Evolutionary conservation across 1,140 invertebrate species (phyloP), one percentile per base, ranked within the genome.

Genomic region (Caerostris darwini): DNA sequence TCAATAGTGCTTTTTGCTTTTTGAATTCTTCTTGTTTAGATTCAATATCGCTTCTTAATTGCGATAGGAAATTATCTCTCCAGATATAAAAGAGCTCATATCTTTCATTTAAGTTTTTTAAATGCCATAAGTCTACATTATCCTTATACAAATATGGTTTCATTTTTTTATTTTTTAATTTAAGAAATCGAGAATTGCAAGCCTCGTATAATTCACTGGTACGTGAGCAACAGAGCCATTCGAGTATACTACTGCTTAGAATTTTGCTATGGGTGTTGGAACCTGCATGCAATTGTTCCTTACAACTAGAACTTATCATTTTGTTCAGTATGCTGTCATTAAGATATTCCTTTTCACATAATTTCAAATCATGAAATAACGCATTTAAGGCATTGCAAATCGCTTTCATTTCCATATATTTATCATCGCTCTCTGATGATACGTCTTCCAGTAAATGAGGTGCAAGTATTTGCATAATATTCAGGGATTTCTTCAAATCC

Each of bases 341-440:
- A 10, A 93, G 34, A 88, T 54, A 93, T 54, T 93, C 81, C 5
- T 77, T 7, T 54, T 93, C 19, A 82, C 92, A 93, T n/a, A 81
- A 19, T 19, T 54, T 3, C 7, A 57, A 50, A 93, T 3, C 7
- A 56, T 3, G 10, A 58, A 50, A 58, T 58, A 56, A 34, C 5
- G 71, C 7, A 87, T 93, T 86, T 56, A 93, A 54, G 34, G 77
- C n/a, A 0, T 64, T 14, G 19, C 92, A 88, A 64, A 88, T 17
- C 4, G 10, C 14, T 57, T 14, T 83, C 54, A 58, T 17, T 12
- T 58, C 56, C 2, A n/a, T 1, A 10, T 88, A 81, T 8, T 87
- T 34, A 7, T 12, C 17, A 87, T 88, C 64, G 12, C 7, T 17
- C 14, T 81, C 69, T 57, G 54, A 69, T 50, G 7, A 3, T 34